A percentile compares a stretch with the other conserved stretches of the same genome.
Conservation (phyloP, 2,888 invertebrate genomes). For the Melieria crassipennis region DNA sequence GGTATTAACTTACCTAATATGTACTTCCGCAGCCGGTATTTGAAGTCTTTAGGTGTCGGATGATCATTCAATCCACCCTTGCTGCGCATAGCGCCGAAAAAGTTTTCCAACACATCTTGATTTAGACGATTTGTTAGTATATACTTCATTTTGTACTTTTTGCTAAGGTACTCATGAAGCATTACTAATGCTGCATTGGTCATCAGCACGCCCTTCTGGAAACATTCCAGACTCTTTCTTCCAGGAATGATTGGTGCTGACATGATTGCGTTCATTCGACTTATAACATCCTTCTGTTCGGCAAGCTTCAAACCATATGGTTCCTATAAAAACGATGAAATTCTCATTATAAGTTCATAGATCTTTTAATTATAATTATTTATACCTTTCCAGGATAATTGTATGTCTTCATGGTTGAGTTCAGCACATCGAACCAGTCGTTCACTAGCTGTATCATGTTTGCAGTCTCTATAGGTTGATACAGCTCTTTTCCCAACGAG, state of each 20-base stretch:
- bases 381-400: conserved; percentile 12
- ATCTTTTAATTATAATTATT: too few species aligned
- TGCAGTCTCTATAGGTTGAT: conserved; percentile 20
- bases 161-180: neutral
- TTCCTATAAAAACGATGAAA: neutral
- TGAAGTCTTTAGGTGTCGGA: too few species aligned
- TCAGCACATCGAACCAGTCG: conserved; percentile 22
- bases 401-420: conserved; percentile 14
- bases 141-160: neutral
- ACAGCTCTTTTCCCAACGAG: neutral
- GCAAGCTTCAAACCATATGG: neutral
- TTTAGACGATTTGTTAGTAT: too few species aligned
- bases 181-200: neutral
- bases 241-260: neutral
- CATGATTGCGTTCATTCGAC: neutral
- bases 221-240: neutral
- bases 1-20: too few species aligned
- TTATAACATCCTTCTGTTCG: too few species aligned
- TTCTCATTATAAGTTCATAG: too few species aligned
- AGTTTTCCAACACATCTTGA: too few species aligned
- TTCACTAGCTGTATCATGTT: conserved; percentile 29
- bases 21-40: too few species aligned
- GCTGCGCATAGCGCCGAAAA: too few species aligned
- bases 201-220: neutral
- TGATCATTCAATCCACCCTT: too few species aligned